A percentile compares a stretch with the other conserved stretches of the same genome.
phyloP scores from a whole-genome alignment of 2,113 vertebrate species.

The Etia nguti region DNA sequence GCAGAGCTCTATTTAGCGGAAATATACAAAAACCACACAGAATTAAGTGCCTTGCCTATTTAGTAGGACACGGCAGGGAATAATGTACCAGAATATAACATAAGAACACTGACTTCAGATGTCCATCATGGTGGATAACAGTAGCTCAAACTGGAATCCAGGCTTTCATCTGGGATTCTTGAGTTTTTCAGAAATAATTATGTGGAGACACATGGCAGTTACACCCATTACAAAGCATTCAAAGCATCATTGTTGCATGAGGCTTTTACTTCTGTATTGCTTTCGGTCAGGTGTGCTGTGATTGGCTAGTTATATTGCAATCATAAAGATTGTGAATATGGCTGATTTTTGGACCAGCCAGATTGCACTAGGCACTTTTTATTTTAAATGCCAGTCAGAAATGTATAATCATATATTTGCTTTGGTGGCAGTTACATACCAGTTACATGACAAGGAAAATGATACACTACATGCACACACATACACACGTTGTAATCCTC shows the following conservation, averaged over 20 bases:
- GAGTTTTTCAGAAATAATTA: not conserved
- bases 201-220: not conserved
- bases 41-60: not conserved
- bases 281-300: not conserved
- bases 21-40: not conserved
- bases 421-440: not conserved
- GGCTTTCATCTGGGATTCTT: not conserved
- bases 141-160: not conserved
- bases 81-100: not conserved
- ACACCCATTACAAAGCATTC: not conserved
- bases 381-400: not conserved
- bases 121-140: not conserved
- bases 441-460: not conserved
- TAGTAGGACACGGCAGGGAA: not conserved
- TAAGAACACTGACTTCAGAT: not conserved
- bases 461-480: not conserved
- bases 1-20: not conserved
- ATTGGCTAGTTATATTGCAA: not conserved
- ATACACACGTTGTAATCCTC: not conserved
- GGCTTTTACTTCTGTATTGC: not conserved
- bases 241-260: not conserved
- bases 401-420: not conserved
- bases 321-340: not conserved
- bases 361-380: not conserved
- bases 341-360: not conserved